These are phyloP conservation scores for Cirrhinus mrigala DNA, from an alignment of 2,797 vertebrate genomes.

Conservation along the genomic window DNA sequence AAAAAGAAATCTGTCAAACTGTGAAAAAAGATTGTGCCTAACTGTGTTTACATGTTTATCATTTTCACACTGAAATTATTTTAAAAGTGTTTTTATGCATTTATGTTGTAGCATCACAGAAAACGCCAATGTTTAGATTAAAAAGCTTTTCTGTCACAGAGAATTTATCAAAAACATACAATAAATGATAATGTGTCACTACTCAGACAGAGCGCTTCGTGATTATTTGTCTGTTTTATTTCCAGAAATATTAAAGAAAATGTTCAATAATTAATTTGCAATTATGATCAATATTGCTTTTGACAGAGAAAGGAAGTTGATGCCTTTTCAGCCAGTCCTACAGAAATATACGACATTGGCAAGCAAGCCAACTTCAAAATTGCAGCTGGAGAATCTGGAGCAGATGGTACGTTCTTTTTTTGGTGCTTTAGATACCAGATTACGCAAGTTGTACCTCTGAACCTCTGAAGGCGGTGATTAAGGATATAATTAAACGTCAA, in stretches of 20 bases:
- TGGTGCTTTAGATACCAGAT: background rate
- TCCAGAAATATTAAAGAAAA: too few relatives aligned
- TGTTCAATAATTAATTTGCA: background rate
- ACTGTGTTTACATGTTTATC: background rate
- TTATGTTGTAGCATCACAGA: background rate
- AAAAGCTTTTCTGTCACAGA: background rate
- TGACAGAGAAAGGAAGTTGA: conserved; percentile 83
- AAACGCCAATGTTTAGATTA: background rate
- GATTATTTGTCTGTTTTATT: background rate
- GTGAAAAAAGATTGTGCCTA: background rate
- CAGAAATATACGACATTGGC: conserved; percentile 82
- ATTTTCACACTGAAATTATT: background rate
- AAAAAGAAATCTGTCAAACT: background rate
- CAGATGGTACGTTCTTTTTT: conserved; percentile 78
- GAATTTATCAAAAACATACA: background rate
- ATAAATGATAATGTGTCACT: background rate
- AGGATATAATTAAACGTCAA: conserved; percentile 3
- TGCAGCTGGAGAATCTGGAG: conserved; percentile 84
- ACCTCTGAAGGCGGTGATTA: background rate
- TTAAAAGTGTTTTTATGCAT: background rate
- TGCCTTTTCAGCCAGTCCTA: conserved; percentile 82
- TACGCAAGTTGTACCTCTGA: background rate
- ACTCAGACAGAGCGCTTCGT: background rate
- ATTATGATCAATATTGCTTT: background rate
- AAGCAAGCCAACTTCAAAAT: conserved; percentile 84